Evolutionary conservation across 2,113 vertebrate genomes (phyloP), one percentile per base, ranked within the genome.

Genomic region (Antigone vipio): DNA sequence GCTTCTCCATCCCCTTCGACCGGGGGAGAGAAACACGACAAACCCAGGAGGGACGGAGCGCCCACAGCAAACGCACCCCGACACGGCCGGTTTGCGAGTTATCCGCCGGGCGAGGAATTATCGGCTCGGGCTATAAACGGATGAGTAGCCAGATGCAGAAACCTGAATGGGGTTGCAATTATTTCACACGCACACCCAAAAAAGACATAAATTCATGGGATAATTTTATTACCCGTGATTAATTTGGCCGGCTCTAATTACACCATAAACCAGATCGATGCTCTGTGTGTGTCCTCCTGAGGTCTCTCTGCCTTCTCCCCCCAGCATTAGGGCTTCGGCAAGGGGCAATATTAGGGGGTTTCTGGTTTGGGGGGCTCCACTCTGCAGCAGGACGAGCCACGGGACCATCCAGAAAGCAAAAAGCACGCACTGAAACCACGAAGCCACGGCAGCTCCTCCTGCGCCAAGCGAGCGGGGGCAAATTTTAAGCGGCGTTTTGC

Each of bases 271-370:
- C 34, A 27, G 13, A 26, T 1, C 8, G 30, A 59, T 50, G 80
- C 30, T 63, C 52, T 3, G 1, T 0, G 1, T 22, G 1, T 0
- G 1, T 22, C n/a, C 1, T 67, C 3, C 35, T 2, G 49, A 77
- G 64, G 76, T 53, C 50, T 82, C 34, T 26, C 34, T 26, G 44
- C 24, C 18, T 34, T 47, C 44, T 56, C 42, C 60, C 29, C 40
- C 40, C 40, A 5, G 40, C 40, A 11, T 29, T 8, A 7, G 15
- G 32, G 27, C 20, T 92, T 9, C 26, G 9, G 29, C 38, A 29
- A n/a, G 27, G 34, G 62, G 29, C 60, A 63, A 5, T 3, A 10
- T 2, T 3, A 7, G 50, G 42, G 23, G 4, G 5, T 19, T 35
- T 34, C 55, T 81, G 53, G 3, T 38, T 60, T 69, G 3, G 30